Conservation (phyloP, 2,113 vertebrate species). For the Gracilinanus agilis region DNA sequence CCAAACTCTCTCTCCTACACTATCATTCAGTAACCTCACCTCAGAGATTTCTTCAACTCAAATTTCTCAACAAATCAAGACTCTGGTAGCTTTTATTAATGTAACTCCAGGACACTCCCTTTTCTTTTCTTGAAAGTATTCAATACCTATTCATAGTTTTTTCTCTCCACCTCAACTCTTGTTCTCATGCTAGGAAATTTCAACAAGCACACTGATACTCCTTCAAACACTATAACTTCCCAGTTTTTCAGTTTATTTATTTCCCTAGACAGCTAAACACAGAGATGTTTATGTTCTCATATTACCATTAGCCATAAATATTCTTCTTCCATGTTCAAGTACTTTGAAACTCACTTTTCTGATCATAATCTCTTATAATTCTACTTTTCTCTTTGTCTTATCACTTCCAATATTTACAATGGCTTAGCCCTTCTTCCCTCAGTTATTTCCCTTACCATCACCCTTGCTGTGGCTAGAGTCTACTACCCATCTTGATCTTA, state of each 20-base stretch:
- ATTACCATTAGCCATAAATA: neutral
- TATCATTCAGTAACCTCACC: neutral
- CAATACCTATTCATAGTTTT: neutral
- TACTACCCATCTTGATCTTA: neutral
- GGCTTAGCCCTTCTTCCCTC: neutral
- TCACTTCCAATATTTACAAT: neutral
- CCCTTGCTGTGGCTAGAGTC: neutral
- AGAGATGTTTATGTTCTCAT: neutral
- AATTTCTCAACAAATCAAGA: neutral
- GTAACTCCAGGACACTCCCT: neutral
- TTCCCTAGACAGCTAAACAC: neutral
- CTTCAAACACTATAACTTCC: neutral
- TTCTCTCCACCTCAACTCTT: neutral
- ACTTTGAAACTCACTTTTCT: neutral
- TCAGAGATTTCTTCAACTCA: neutral
- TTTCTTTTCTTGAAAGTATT: neutral
- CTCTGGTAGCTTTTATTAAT: neutral
- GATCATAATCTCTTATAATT: neutral
- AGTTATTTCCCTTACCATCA: neutral
- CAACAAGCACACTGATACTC: neutral
- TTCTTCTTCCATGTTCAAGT: neutral
- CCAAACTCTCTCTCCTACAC: neutral
- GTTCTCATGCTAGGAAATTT: neutral
- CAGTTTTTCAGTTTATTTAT: neutral
- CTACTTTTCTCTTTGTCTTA: neutral